Conservation (phyloP, 2,113 vertebrate species). For the Semicossyphus pulcher region DNA sequence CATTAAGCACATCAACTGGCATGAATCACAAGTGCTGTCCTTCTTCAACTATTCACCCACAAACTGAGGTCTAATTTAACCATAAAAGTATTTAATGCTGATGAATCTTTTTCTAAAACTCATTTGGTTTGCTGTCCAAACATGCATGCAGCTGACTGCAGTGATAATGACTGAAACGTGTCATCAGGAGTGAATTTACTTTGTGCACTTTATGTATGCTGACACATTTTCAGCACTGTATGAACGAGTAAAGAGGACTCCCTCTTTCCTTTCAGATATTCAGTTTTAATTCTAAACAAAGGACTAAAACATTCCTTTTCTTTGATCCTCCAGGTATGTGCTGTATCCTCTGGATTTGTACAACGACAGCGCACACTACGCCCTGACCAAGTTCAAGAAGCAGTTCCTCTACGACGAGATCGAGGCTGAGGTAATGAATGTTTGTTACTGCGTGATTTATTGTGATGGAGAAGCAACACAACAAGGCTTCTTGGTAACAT, state of each 20-base stretch:
- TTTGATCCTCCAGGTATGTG: conserved; percentile 87
- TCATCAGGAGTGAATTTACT: background rate
- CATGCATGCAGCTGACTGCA: background rate
- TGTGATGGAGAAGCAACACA: background rate
- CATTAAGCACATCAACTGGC: conserved; percentile 59
- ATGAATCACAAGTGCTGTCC: conserved; percentile 25
- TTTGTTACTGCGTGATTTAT: too few relatives aligned
- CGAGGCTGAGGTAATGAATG: conserved; percentile 93
- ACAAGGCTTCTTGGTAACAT: too few relatives aligned
- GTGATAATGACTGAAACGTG: background rate
- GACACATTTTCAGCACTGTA: background rate
- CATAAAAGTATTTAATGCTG: background rate
- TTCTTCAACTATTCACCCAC: conserved; percentile 20
- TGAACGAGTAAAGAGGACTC: background rate
- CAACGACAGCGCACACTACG: conserved; percentile 98
- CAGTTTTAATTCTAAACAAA: background rate
- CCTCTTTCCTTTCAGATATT: background rate
- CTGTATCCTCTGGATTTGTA: conserved; percentile 97
- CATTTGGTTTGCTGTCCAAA: background rate
- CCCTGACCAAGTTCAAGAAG: conserved; percentile 98
- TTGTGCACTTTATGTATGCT: background rate
- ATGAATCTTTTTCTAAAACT: background rate
- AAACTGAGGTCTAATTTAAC: background rate
- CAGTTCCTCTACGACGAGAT: conserved; percentile 99
- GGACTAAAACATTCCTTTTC: too few relatives aligned